These are phyloP conservation scores for Monochamus alternatus DNA, from an alignment of 2,888 invertebrate genomes.

Conservation along the genomic window DNA sequence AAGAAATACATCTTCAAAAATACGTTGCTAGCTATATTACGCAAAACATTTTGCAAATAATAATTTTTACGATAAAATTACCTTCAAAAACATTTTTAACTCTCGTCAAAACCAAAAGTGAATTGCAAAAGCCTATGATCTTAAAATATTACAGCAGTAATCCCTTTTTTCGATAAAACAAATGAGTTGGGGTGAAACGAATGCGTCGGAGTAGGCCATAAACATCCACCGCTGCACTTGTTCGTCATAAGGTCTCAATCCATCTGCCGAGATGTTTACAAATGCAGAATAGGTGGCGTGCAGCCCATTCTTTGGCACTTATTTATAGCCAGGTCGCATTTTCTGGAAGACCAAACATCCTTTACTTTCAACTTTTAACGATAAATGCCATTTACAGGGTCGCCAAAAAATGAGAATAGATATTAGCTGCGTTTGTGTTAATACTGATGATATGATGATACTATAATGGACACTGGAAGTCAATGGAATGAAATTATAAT, in stretches of 20 bases:
- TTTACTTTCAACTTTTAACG: constrained; percentile 59
- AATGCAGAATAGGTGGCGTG: constrained; percentile 58
- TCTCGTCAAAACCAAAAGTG: too few species aligned
- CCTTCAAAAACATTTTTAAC: too few species aligned
- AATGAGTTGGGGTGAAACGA: constrained; percentile 38
- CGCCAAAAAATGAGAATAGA: background rate
- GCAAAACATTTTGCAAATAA: too few species aligned
- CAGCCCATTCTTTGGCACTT: constrained; percentile 58
- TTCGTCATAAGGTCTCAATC: constrained; percentile 59
- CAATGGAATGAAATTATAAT: too few species aligned
- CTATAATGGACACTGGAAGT: too few species aligned
- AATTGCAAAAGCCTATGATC: too few species aligned
- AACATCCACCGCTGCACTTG: constrained; percentile 55
- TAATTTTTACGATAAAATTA: too few species aligned
- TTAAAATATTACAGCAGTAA: too few species aligned
- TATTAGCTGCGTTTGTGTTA: background rate
- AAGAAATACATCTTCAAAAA: too few species aligned
- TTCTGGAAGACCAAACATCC: constrained; percentile 65
- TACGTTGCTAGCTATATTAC: too few species aligned
- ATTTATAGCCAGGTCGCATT: constrained; percentile 61
- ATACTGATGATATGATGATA: too few species aligned
- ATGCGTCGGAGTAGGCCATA: constrained; percentile 41
- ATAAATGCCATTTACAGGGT: constrained; percentile 47
- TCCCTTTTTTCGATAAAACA: constrained; percentile 43
- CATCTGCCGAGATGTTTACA: constrained; percentile 61